A percentile compares a stretch with the other conserved stretches of the same genome.
phyloP scores from a whole-genome alignment of 2,797 vertebrate species.

The Heterohyrax brucei region DNA sequence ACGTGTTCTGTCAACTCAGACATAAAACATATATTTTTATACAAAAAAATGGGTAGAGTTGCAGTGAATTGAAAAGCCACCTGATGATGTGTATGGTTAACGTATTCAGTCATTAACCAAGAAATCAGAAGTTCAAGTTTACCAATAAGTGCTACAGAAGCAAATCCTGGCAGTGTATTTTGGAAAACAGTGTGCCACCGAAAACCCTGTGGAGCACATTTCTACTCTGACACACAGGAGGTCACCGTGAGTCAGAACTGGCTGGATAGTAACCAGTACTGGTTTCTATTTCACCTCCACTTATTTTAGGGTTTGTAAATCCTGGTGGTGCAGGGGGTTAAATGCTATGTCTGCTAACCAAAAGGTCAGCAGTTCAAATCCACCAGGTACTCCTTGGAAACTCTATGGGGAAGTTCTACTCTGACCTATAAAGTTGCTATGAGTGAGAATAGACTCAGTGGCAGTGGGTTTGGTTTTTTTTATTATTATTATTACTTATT shows the following conservation, averaged over 20 bases:
- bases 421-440: too few relatives aligned
- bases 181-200: not conserved
- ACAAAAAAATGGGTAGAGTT: not conserved
- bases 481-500: not conserved
- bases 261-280: not conserved
- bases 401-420: too few relatives aligned
- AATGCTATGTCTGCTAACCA: too few relatives aligned
- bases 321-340: too few relatives aligned
- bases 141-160: not conserved
- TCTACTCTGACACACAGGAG: not conserved
- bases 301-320: not conserved
- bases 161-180: not conserved
- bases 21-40: too few relatives aligned
- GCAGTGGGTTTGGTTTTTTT: too few relatives aligned
- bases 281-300: not conserved
- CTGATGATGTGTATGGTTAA: not conserved
- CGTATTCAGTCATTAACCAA: not conserved
- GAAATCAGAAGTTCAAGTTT: not conserved
- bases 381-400: too few relatives aligned
- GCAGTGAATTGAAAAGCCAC: conserved; percentile 23
- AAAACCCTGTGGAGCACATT: not conserved
- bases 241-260: not conserved
- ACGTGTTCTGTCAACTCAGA: too few relatives aligned
- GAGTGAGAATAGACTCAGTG: too few relatives aligned
- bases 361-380: too few relatives aligned